A percentile compares a stretch with the other conserved stretches of the same genome.
Conservation (phyloP, 2,888 invertebrate species). For the Dioctria linearis region DNA sequence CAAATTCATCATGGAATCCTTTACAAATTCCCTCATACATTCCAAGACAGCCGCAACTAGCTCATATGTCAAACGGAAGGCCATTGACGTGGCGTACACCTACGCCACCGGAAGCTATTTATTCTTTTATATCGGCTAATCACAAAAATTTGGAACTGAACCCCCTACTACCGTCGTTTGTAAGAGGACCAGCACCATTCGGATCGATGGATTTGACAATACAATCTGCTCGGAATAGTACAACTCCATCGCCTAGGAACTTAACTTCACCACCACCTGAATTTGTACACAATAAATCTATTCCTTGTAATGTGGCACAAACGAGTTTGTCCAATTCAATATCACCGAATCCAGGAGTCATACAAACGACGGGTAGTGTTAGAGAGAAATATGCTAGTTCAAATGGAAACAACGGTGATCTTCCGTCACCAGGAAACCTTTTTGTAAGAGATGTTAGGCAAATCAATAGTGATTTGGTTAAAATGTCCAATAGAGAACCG, state of each 20-base stretch:
- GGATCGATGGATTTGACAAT: constrained; percentile 70
- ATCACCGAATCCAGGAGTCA: constrained; percentile 61
- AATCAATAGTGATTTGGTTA: constrained; percentile 70
- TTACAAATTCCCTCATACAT: constrained; percentile 81
- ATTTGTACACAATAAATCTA: constrained; percentile 56
- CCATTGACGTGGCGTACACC: constrained; percentile 82
- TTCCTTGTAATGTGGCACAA: constrained; percentile 60
- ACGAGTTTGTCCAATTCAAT: constrained; percentile 64
- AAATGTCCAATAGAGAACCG: constrained; percentile 64
- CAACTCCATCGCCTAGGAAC: constrained; percentile 57
- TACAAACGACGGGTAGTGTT: constrained; percentile 59
- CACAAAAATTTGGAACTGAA: constrained; percentile 70
- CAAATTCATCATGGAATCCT: constrained; percentile 82
- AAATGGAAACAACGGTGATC: constrained; percentile 66
- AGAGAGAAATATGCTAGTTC: constrained; percentile 65
- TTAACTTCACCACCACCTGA: constrained; percentile 57
- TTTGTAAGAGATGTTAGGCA: constrained; percentile 74
- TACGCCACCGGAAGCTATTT: constrained; percentile 72
- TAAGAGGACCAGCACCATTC: constrained; percentile 67
- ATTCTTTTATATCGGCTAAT: constrained; percentile 72
- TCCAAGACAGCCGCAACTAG: constrained; percentile 81
- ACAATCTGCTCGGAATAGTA: constrained; percentile 67
- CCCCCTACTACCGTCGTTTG: constrained; percentile 67
- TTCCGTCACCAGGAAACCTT: constrained; percentile 58
- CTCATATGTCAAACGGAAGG: constrained; percentile 81